Evolutionary conservation across 2,113 vertebrate genomes (phyloP), one percentile per base, ranked within the genome.

Genomic region (Cynoglossus semilaevis): DNA sequence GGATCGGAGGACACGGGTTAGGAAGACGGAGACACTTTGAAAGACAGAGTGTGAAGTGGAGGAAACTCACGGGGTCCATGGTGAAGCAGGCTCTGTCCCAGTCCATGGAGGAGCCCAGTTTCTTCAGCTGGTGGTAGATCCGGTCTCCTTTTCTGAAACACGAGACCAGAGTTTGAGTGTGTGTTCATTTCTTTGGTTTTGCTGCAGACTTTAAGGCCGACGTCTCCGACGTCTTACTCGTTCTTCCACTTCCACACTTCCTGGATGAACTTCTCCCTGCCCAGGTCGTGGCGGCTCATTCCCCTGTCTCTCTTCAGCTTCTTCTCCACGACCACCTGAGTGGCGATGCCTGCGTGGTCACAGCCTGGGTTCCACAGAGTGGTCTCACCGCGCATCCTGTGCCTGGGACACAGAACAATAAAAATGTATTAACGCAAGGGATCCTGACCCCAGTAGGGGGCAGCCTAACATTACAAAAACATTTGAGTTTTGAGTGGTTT

Each of bases 11-110:
- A 29, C 51, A 18, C 22, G 22, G 22, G 6, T 2, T 29, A 29
- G 22, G 22, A 4, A 4, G 22, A 6, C 3, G 2, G 22, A 29
- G 22, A 29, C 22, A 29, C 3, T 2, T 29, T 29, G 3, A n/a
- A n/a, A 29, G 22, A 29, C 22, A 29, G 22, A 4, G 22, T 4
- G 22, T 4, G 3, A 29, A 60, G 49, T 50, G 35, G 1, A 18
- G 16, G 38, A 59, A 41, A 71, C 93, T 88, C 58, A 96, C 94
- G 14, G 87, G 10, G 55, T 97, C 95, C 95, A 97, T 97, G n/a
- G 95, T 97, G 80, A 97, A 97, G 74, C 94, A 97, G 17, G 94
- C 93, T 77, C 95, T 85, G 51, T 95, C 93, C 95, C 95, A 97
- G 81, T 97, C 95, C 79, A 96, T 76, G 54, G 95, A 94, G 14